A percentile compares a stretch with the other conserved stretches of the same genome.
Conservation (phyloP, 2,888 invertebrate species). For the Saturnia pavonia region DNA sequence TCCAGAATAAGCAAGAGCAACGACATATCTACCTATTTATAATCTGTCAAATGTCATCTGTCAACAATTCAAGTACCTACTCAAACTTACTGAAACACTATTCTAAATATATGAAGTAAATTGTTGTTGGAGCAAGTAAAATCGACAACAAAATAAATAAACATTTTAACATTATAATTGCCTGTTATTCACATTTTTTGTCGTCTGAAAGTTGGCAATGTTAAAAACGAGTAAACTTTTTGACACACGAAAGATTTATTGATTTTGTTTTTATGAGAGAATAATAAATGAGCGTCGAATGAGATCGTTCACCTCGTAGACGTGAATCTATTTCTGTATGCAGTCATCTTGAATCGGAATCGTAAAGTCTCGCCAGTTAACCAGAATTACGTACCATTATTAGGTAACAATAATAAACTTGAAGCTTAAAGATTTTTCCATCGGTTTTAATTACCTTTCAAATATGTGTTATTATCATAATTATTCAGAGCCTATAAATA, state of each 20-base stretch:
- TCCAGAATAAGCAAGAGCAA: too few relatives aligned
- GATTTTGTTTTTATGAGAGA: constrained; percentile 51
- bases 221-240: neutral
- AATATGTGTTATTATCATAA: neutral
- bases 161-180: neutral
- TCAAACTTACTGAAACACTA: too few relatives aligned
- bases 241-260: neutral
- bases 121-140: too few relatives aligned
- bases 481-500: neutral
- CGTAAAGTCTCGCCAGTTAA: constrained; percentile 2
- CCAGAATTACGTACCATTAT: constrained; percentile 5
- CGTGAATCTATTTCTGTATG: constrained; percentile 21
- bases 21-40: too few relatives aligned
- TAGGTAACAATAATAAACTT: neutral
- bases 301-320: constrained; percentile 55
- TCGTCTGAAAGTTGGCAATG: neutral
- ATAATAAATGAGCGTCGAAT: constrained; percentile 45
- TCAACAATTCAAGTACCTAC: too few relatives aligned
- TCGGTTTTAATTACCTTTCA: neutral
- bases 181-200: neutral
- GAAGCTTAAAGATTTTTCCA: neutral
- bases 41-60: too few relatives aligned
- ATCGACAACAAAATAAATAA: too few relatives aligned
- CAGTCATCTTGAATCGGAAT: constrained; percentile 14
- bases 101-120: too few relatives aligned